These are phyloP conservation scores for Hormiphora californensis DNA, from an alignment of 37 sponge, comb jelly and placozoan genomes.

Conservation along the genomic window DNA sequence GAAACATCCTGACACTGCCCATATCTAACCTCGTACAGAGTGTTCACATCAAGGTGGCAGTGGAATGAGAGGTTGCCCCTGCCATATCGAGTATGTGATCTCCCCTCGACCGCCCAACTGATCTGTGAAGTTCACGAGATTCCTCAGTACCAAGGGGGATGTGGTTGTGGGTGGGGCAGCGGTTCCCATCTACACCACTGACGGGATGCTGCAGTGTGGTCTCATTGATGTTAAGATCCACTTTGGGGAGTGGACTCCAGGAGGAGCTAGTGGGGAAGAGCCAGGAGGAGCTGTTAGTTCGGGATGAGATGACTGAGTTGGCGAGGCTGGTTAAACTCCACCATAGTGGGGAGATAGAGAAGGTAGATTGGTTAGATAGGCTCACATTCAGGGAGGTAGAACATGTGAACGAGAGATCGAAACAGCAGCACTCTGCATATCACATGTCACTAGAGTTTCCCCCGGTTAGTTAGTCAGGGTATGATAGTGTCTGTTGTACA, in stretches of 20 bases:
- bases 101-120: background rate
- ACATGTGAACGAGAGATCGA: slow-evolving; percentile 74
- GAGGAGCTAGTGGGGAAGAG: background rate
- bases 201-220: slow-evolving; percentile 43
- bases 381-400: slow-evolving; percentile 88
- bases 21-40: slow-evolving; percentile 81
- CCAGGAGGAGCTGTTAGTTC: background rate
- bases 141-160: background rate
- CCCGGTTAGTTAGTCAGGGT: background rate
- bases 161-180: slow-evolving; percentile 53
- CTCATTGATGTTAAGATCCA: background rate
- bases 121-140: slow-evolving; percentile 10
- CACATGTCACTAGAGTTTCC: slow-evolving; percentile 49
- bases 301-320: slow-evolving; percentile 49
- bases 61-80: slow-evolving; percentile 53
- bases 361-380: slow-evolving; percentile 94
- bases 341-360: slow-evolving; percentile 76
- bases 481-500: slow-evolving; percentile 31
- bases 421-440: slow-evolving; percentile 45
- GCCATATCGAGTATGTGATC: background rate
- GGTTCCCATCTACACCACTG: slow-evolving; percentile 13
- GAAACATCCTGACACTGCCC: slow-evolving; percentile 73
- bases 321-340: slow-evolving; percentile 74
- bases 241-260: background rate
- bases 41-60: slow-evolving; percentile 87